Evolutionary conservation across 2,888 invertebrate genomes (phyloP).

Genomic region (Julus scanicus): DNA sequence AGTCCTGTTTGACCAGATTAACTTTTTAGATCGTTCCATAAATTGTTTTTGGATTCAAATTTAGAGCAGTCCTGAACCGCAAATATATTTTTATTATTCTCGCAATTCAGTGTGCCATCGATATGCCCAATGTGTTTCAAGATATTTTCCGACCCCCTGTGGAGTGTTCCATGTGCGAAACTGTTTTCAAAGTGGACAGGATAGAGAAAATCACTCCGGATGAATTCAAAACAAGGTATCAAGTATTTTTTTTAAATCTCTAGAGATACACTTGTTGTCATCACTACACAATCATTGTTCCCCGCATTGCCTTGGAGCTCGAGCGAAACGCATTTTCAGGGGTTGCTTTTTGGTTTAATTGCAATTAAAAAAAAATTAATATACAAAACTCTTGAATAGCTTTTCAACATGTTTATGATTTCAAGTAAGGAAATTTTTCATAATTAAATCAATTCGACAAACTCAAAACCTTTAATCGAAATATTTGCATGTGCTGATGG

Average conservation of each 20-base stretch:
- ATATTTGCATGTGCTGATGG: too few species aligned
- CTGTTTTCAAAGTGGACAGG: slow-evolving; percentile 74
- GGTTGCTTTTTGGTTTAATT: not conserved
- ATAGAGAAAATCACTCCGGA: slow-evolving; percentile 75
- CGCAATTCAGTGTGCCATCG: slow-evolving; percentile 61
- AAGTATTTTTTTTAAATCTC: not conserved
- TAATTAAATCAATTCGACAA: too few species aligned
- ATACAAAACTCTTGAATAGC: too few species aligned
- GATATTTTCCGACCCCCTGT: slow-evolving; percentile 80
- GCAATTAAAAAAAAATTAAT: too few species aligned
- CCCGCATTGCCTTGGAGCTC: not conserved
- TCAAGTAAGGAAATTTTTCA: too few species aligned
- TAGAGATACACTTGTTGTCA: not conserved
- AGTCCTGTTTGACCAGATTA: too few species aligned
- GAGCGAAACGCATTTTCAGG: not conserved
- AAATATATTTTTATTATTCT: not conserved
- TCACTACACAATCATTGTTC: not conserved
- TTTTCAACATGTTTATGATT: too few species aligned
- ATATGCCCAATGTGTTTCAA: slow-evolving; percentile 62
- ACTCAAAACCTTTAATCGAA: too few species aligned
- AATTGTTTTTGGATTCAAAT: too few species aligned
- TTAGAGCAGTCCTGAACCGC: too few species aligned
- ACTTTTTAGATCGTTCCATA: too few species aligned
- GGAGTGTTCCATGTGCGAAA: slow-evolving; percentile 81
- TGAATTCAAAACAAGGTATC: slow-evolving; percentile 76